A percentile compares a stretch with the other conserved stretches of the same genome.
These are phyloP conservation scores for Gila orcuttii DNA, from an alignment of 2,113 vertebrate genomes.

Conservation along the genomic window DNA sequence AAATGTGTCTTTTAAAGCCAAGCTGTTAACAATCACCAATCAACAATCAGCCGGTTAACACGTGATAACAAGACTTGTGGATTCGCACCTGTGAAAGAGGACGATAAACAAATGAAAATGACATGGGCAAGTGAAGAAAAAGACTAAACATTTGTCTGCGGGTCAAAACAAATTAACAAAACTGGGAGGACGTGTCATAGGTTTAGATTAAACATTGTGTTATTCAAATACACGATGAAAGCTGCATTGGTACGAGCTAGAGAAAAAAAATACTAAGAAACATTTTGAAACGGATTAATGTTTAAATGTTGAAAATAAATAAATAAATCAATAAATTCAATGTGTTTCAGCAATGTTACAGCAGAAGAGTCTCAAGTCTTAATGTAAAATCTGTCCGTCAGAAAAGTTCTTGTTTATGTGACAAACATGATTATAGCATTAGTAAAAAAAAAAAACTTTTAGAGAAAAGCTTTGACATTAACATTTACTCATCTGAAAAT, in stretches of 20 bases:
- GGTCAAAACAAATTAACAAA: slow-evolving; percentile 1
- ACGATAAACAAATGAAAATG: slow-evolving; percentile 7
- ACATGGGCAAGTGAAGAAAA: slow-evolving; percentile 27
- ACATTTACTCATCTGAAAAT: not conserved
- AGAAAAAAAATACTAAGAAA: not conserved
- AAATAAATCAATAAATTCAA: too few relatives aligned
- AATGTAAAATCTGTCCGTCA: not conserved
- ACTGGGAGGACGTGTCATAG: not conserved
- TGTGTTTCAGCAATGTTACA: not conserved
- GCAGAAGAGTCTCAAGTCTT: not conserved
- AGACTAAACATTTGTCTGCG: slow-evolving; percentile 41
- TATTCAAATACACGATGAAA: not conserved
- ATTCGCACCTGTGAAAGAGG: slow-evolving; percentile 51
- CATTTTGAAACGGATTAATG: not conserved
- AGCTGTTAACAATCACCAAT: slow-evolving; percentile 47
- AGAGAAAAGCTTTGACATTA: not conserved
- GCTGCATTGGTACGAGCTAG: not conserved
- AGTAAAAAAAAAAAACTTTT: not conserved
- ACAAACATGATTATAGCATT: not conserved
- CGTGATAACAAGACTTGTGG: slow-evolving; percentile 49
- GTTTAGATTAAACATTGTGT: not conserved
- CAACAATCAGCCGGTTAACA: slow-evolving; percentile 47
- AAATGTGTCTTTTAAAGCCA: slow-evolving; percentile 54
- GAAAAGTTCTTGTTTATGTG: not conserved
- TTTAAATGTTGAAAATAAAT: not conserved